Conservation (phyloP, 2,888 invertebrate species). For the Germaria angustata region DNA sequence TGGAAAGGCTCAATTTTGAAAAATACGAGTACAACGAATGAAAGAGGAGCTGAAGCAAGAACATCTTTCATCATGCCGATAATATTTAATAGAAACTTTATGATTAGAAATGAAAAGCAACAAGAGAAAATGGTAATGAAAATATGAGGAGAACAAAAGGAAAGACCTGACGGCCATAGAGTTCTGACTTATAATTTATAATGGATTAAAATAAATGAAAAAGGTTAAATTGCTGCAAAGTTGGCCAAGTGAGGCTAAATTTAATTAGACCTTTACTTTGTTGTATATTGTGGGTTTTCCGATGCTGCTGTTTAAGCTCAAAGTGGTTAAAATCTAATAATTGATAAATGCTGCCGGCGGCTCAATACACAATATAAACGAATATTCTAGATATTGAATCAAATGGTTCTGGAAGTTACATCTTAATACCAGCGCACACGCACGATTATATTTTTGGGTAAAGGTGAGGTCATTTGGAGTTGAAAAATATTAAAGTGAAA, state of each 20-base stretch:
- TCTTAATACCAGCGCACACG: neutral
- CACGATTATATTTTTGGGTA: neutral
- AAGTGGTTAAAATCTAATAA: neutral
- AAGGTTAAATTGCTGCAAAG: neutral
- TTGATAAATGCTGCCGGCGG: slow-evolving; percentile 6
- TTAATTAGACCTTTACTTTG: slow-evolving; percentile 33
- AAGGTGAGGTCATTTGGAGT: neutral
- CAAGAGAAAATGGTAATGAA: neutral
- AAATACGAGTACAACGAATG: neutral
- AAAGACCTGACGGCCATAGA: slow-evolving; percentile 27
- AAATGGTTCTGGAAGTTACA: neutral
- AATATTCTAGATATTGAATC: neutral
- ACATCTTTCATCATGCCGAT: slow-evolving; percentile 49
- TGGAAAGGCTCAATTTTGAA: slow-evolving; percentile 32
- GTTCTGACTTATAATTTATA: neutral
- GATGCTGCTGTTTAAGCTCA: slow-evolving; percentile 3
- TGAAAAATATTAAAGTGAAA: slow-evolving; percentile 50
- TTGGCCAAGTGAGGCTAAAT: slow-evolving; percentile 11
- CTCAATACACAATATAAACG: neutral
- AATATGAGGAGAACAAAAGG: neutral
- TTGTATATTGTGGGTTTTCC: neutral
- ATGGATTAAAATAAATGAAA: neutral
- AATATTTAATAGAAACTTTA: slow-evolving; percentile 31
- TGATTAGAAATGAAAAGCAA: neutral
- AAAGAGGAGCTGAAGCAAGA: neutral